Conservation (phyloP, 2,113 vertebrate genomes). For the Bubo scandiacus region DNA sequence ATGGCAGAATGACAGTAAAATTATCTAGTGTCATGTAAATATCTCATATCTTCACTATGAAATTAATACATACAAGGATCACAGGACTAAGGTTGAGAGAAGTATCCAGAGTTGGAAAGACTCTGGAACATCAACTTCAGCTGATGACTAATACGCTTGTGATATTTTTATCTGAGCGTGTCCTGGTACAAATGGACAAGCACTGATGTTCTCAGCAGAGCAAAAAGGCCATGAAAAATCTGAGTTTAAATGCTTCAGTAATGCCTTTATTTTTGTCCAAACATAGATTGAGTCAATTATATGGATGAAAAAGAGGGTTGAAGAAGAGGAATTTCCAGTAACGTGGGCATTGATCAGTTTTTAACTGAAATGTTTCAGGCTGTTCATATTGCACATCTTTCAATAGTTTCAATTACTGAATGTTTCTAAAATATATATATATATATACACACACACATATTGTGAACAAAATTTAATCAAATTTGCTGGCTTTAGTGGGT, state of each 20-base stretch:
- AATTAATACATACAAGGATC: not conserved
- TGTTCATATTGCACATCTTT: not conserved
- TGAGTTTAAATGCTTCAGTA: slow-evolving; percentile 1
- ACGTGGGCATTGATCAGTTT: not conserved
- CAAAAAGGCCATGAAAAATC: slow-evolving; percentile 20
- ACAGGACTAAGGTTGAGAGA: not conserved
- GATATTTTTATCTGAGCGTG: not conserved
- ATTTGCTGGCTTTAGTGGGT: not conserved
- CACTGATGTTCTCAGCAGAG: not conserved
- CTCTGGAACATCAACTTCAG: not conserved
- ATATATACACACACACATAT: accelerated
- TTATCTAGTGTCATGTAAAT: not conserved
- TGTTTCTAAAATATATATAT: not conserved
- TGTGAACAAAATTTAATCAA: not conserved
- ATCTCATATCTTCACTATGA: not conserved
- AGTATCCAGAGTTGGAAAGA: not conserved
- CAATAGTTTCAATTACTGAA: not conserved
- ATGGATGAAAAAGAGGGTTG: not conserved
- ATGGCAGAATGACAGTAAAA: not conserved
- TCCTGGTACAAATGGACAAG: not conserved
- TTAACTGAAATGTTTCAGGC: not conserved
- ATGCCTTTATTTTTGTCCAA: slow-evolving; percentile 8
- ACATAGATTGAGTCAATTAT: not conserved
- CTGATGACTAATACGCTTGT: not conserved
- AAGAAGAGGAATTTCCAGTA: not conserved